These are phyloP conservation scores for Chrysochloris asiatica DNA, from an alignment of 2,113 vertebrate genomes.

Conservation along the genomic window DNA sequence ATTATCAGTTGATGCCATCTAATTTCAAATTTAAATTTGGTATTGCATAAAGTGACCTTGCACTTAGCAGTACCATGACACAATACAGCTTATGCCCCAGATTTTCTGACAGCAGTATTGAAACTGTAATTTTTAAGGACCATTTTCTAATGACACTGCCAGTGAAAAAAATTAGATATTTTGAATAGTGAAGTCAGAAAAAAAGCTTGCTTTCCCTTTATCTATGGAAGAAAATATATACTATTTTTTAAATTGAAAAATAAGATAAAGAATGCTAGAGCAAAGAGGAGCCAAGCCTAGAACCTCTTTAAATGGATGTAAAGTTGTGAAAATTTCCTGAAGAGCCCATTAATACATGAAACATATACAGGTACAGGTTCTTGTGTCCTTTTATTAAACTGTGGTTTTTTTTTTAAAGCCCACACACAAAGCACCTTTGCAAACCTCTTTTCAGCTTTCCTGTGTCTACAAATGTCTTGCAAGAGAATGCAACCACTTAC, in stretches of 20 bases:
- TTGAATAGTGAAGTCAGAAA: constrained; percentile 38
- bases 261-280: constrained; percentile 1
- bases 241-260: constrained; percentile 47
- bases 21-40: constrained; percentile 49
- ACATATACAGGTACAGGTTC: background rate
- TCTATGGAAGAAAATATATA: too few species aligned
- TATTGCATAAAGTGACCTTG: constrained; percentile 33
- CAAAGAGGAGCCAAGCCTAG: constrained; percentile 30
- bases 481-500: background rate
- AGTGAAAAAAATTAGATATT: constrained; percentile 29
- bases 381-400: constrained; percentile 11
- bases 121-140: constrained; percentile 43
- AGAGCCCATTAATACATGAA: constrained; percentile 17
- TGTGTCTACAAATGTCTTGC: background rate
- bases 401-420: background rate
- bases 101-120: constrained; percentile 35
- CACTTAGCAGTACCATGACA: background rate
- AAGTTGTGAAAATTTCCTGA: constrained; percentile 21
- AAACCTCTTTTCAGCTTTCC: constrained; percentile 14
- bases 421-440: too few species aligned
- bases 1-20: background rate
- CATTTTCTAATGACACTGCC: constrained; percentile 38
- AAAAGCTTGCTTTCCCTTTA: constrained; percentile 3
- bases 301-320: constrained; percentile 20
- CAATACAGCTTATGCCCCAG: background rate